phyloP scores from a whole-genome alignment of 2,888 invertebrate species.

The Sthenelais limicola region DNA sequence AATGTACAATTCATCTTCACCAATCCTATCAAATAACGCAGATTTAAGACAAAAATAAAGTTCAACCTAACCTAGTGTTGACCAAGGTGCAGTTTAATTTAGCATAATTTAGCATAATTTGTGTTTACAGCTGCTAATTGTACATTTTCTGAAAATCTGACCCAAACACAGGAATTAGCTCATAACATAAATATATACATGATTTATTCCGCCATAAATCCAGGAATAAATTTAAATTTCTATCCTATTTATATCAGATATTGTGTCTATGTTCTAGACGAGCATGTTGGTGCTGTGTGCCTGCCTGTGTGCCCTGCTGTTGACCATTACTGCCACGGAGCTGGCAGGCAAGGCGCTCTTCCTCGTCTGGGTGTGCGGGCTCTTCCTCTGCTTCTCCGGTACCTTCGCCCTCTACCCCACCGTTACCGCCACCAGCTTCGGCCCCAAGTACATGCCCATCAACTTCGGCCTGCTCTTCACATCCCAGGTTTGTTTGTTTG shows the following conservation, averaged over 20 bases:
- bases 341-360: constrained; percentile 63
- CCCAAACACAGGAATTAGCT: no score
- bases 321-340: no score
- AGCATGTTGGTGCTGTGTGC: constrained; percentile 54
- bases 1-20: no score
- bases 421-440: constrained; percentile 68
- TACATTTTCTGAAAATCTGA: no score
- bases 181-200: no score
- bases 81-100: no score
- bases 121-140: no score
- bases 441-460: constrained; percentile 63
- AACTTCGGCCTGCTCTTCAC: constrained; percentile 69
- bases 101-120: no score
- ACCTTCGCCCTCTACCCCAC: constrained; percentile 70
- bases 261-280: constrained; percentile 38
- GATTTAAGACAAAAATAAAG: no score
- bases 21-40: no score
- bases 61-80: no score
- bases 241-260: background rate
- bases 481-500: constrained; percentile 56
- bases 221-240: background rate
- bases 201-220: no score
- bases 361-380: constrained; percentile 65
- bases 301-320: constrained; percentile 52
- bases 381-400: constrained; percentile 68